These are phyloP conservation scores for Pogonomyrmex barbatus DNA, from an alignment of 1,140 invertebrate genomes.

Conservation along the genomic window DNA sequence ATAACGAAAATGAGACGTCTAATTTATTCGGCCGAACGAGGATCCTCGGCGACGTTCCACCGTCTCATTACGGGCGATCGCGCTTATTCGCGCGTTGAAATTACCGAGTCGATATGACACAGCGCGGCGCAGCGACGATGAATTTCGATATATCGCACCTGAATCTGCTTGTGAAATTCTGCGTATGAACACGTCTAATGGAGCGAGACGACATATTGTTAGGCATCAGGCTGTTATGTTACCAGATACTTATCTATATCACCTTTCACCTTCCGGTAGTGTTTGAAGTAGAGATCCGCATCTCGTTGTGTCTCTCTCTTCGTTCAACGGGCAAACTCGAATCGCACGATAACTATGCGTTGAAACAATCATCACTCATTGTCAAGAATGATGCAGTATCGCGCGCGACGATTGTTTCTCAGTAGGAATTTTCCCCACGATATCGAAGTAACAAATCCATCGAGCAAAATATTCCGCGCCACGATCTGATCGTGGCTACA, in stretches of 20 bases:
- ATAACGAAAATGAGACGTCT: conserved; percentile 52
- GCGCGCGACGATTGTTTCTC: conserved; percentile 30
- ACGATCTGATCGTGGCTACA: conserved; percentile 10
- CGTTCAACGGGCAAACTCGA: neutral
- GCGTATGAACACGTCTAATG: conserved; percentile 9
- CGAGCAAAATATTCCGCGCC: neutral
- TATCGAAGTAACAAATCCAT: conserved; percentile 25
- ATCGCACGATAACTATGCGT: neutral
- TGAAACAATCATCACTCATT: conserved; percentile 37
- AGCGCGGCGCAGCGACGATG: neutral
- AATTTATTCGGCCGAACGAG: conserved; percentile 32
- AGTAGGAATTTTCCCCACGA: conserved; percentile 17
- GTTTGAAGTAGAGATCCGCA: conserved; percentile 38
- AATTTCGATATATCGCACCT: neutral
- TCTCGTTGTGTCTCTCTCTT: conserved; percentile 12
- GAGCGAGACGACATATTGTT: conserved; percentile 56
- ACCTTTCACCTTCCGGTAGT: conserved; percentile 45
- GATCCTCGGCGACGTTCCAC: conserved; percentile 15
- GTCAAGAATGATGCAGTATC: conserved; percentile 47
- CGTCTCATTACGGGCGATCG: conserved; percentile 37
- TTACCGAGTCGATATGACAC: conserved; percentile 19
- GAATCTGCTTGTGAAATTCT: neutral
- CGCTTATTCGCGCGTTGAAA: conserved; percentile 41
- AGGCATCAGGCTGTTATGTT: conserved; percentile 19
- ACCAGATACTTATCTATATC: conserved; percentile 27